These are phyloP conservation scores for Rhinogobius similis DNA, from an alignment of 2,113 vertebrate species.

Conservation along the genomic window DNA sequence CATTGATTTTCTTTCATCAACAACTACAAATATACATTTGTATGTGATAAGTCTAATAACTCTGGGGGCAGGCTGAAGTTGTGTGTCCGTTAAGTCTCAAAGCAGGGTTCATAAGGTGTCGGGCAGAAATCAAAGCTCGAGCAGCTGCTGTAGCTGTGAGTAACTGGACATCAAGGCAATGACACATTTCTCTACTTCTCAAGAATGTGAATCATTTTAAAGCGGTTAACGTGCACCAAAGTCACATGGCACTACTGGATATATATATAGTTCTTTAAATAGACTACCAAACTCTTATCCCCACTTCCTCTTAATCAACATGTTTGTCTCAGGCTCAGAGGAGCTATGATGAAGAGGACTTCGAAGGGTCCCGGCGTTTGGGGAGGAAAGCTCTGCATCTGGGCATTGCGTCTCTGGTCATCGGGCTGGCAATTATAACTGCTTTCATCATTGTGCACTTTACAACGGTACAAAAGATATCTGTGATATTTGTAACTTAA, in stretches of 20 bases:
- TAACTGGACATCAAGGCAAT: slow-evolving; percentile 27
- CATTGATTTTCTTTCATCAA: neutral
- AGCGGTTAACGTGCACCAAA: neutral
- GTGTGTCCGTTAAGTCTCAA: slow-evolving; percentile 9
- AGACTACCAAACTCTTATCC: neutral
- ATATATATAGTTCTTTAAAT: neutral
- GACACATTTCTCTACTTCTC: slow-evolving; percentile 7
- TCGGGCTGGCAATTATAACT: slow-evolving; percentile 81
- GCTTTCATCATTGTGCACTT: slow-evolving; percentile 81
- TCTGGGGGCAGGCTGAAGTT: neutral
- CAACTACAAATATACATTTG: neutral
- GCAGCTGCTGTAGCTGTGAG: slow-evolving; percentile 45
- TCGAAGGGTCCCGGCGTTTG: slow-evolving; percentile 82
- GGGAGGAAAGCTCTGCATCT: slow-evolving; percentile 85
- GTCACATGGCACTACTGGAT: neutral
- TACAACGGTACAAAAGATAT: slow-evolving; percentile 75
- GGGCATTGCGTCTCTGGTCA: slow-evolving; percentile 82
- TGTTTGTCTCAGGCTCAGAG: slow-evolving; percentile 78
- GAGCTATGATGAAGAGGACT: slow-evolving; percentile 85
- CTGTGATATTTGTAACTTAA: neutral
- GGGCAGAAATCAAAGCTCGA: slow-evolving; percentile 12
- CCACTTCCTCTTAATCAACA: neutral
- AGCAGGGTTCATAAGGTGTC: slow-evolving; percentile 4
- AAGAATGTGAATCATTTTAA: slow-evolving; percentile 1
- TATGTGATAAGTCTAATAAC: neutral